Conservation (phyloP, 2,888 invertebrate genomes). For the Apodemia mormo region DNA sequence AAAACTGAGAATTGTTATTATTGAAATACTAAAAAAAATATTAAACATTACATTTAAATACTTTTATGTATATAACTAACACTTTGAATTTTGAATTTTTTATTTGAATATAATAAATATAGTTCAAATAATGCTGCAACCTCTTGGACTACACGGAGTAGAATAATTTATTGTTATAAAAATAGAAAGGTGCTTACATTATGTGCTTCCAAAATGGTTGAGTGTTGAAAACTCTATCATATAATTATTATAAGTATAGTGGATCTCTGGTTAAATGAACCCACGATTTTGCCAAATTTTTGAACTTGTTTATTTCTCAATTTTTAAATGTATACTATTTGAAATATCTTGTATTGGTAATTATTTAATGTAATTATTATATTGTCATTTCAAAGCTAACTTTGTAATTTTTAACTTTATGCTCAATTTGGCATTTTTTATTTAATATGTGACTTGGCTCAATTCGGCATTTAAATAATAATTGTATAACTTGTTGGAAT, state of each 20-base stretch:
- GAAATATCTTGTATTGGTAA: background rate
- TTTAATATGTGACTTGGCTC: too few species aligned
- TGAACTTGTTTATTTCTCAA: background rate
- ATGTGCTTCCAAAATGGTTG: constrained; percentile 8
- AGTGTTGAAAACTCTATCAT: background rate
- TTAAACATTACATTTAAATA: too few species aligned
- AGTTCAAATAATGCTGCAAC: background rate
- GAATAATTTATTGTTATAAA: background rate
- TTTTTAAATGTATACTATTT: background rate
- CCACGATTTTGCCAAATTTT: constrained; percentile 3
- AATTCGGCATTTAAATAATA: too few species aligned
- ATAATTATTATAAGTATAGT: constrained; percentile 5
- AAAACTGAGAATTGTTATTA: too few species aligned
- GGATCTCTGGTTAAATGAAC: constrained; percentile 10
- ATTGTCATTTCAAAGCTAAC: too few species aligned
- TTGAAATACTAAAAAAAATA: too few species aligned
- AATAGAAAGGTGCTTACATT: constrained; percentile 13
- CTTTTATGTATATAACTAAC: too few species aligned
- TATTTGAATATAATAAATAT: background rate
- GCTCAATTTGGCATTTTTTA: background rate
- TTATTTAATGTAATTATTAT: too few species aligned
- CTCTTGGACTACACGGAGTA: constrained; percentile 12
- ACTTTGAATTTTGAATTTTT: too few species aligned
- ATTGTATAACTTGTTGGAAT: too few species aligned
- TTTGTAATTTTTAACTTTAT: background rate